Base-by-base conservation (phyloP, 2,797 vertebrate genomes). In the Brachyalestes nurse region DNA sequence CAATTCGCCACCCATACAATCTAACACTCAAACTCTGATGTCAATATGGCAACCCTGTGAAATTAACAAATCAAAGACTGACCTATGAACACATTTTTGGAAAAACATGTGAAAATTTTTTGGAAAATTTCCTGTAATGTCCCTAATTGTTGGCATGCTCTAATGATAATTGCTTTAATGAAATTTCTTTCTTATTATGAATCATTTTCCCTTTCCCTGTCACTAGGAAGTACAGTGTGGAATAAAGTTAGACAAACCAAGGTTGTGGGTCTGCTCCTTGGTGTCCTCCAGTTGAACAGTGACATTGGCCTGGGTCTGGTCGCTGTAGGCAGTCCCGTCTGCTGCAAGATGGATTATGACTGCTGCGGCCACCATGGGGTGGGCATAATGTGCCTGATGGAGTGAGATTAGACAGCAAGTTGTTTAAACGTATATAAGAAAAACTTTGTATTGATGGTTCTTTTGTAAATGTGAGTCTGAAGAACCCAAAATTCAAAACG, bases 281-380 rank as follows among this genome's bases (percentile, higher is more conserved):
- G 94, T 95, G 85, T 96, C 96, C 81, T 96, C 84, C 82, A 96
- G 90, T 83, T 95, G 95, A 58, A 96, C 93, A 0, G 91, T 92
- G 1, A 96, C 93, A 23, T 94, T 94, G 82, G 95, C 94, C 84
- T 96, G 95, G 72, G 93, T 95, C 88, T 96, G 94, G 86, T 96
- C 95, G 38, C 94, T 91, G 66, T 95, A 95, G 64, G 93, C 92
- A 0, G 95, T 96, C 40, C 96, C 96, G 72, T 96, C 96, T 0
- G 95, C 94, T 67, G 95, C 94, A 87, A 96, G 89, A 86, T 96
- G 95, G 73, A 96, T 92, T 34, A 96, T 93, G 77, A 96, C 95
- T 34, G 95, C 95, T 0, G 94, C 89, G 74, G 95, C 95, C 34
- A 96, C 96, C 95, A 96, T 96, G 8, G 95, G 95, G 81, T 96